phyloP scores from a whole-genome alignment of 2,797 vertebrate species.

The Gallinago solitaria region DNA sequence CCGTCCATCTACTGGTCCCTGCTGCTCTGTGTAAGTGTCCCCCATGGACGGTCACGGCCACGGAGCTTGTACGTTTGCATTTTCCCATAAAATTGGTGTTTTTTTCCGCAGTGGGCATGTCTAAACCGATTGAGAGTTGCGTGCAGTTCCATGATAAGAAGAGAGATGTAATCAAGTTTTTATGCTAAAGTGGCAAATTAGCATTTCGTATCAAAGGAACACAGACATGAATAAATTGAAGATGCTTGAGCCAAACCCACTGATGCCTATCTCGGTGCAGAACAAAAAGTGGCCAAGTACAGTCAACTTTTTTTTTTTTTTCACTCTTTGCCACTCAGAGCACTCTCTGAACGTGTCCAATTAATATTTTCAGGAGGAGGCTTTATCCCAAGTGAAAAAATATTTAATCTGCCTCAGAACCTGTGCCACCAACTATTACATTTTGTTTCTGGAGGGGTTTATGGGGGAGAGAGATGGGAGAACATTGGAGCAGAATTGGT shows the following conservation, averaged over 20 bases:
- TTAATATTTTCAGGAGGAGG: neutral
- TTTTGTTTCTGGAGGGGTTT: neutral
- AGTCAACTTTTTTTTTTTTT: neutral
- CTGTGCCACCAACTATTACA: neutral
- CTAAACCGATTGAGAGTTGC: neutral
- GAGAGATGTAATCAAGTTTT: conserved; percentile 62
- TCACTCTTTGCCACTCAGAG: neutral
- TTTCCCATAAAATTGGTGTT: conserved; percentile 8
- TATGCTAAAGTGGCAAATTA: conserved; percentile 63
- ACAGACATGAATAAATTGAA: conserved; percentile 30
- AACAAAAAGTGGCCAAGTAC: conserved; percentile 20
- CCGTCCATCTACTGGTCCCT: neutral
- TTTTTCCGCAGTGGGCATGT: conserved; percentile 7
- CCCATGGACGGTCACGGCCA: neutral
- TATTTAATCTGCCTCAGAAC: neutral
- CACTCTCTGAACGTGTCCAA: neutral
- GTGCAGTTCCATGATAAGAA: conserved; percentile 29
- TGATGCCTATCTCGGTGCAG: conserved; percentile 42
- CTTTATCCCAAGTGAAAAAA: neutral
- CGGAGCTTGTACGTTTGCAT: neutral
- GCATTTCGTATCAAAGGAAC: conserved; percentile 67
- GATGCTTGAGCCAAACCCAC: conserved; percentile 49
- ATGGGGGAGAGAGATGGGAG: neutral
- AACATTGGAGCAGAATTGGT: neutral
- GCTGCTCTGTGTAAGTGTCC: neutral